Conservation (phyloP, 2,113 vertebrate species). For the Aepyceros melampus region DNA sequence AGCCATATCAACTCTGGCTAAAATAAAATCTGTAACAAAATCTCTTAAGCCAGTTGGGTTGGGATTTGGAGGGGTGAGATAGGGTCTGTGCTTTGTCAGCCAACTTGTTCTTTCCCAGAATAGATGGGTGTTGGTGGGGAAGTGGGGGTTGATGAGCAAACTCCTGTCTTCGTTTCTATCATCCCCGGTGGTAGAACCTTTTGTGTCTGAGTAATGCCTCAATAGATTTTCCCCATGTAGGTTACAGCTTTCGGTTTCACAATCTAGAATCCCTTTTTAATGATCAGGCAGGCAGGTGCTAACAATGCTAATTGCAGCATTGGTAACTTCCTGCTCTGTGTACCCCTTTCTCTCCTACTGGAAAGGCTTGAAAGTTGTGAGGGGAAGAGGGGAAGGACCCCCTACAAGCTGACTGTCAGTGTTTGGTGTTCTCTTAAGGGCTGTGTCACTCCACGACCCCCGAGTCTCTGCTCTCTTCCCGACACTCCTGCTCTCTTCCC, state of each 20-base stretch:
- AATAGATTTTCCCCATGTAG: not conserved
- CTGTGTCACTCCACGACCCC: fast-evolving
- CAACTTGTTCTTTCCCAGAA: not conserved
- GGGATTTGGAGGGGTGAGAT: not conserved
- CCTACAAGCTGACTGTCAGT: not conserved
- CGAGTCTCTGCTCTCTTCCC: not conserved
- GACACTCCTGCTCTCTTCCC: not conserved
- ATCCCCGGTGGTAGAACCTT: not conserved
- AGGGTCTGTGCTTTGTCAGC: not conserved
- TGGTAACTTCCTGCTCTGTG: not conserved
- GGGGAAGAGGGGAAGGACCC: not conserved
- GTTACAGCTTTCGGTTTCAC: not conserved
- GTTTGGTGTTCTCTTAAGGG: not conserved
- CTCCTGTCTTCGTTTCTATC: not conserved
- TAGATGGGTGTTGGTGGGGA: not conserved
- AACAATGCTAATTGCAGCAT: not conserved
- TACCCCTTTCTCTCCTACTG: not conserved
- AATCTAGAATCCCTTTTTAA: not conserved
- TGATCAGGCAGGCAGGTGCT: not conserved
- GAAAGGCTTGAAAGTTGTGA: not conserved
- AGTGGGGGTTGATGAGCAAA: not conserved
- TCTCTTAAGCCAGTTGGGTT: not conserved
- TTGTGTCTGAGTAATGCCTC: not conserved
- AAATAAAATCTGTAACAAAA: not conserved
- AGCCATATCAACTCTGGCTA: not conserved